Evolutionary conservation across 2,113 vertebrate genomes (phyloP), one percentile per base, ranked within the genome.

Genomic region (Silurus glanis): DNA sequence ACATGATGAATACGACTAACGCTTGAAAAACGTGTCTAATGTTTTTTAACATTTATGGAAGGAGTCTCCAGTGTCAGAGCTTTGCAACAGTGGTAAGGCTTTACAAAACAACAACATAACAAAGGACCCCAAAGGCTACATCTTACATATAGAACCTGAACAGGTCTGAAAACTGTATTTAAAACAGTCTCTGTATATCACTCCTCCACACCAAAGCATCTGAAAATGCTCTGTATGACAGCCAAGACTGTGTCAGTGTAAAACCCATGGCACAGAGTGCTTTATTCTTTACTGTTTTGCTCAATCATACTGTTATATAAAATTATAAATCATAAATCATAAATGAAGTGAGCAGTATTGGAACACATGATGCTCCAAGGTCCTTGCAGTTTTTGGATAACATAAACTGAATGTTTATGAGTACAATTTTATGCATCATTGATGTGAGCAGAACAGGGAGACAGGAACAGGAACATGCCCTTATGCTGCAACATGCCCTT

Each of bases 381-480:
- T 25, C 49, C 13, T 56, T 78, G 16, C 51, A 28, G 23, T 2
- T 25, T 7, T 53, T 13, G 16, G 25, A n/a, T 76, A 76, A 25
- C 2, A 16, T 25, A 76, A 51, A 4, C 10, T 7, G 7, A 8
- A 19, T 21, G 0, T 75, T 75, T 23, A 10, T 12, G 72, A 23
- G 47, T n/a, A 10, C 21, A 6, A 12, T 23, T 55, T 14, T 55
- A 2, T 8, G 21, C 6, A 76, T 25, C 0, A 14, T 55, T 55
- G 10, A 2, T 76, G 51, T 56, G 19, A 61, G 78, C 1, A 5
- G 55, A 80, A 21, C 25, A 80, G 56, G 16, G 56, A 45, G 16
- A 61, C 28, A 45, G 56, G 78, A 80, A 61, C 56, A 80, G 78
- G 78, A 80, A 59, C 56, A n/a, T n/a, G n/a, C n/a, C n/a, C n/a